These are phyloP conservation scores for Sesamia inferens DNA, from an alignment of 2,888 invertebrate species.

Conservation along the genomic window DNA sequence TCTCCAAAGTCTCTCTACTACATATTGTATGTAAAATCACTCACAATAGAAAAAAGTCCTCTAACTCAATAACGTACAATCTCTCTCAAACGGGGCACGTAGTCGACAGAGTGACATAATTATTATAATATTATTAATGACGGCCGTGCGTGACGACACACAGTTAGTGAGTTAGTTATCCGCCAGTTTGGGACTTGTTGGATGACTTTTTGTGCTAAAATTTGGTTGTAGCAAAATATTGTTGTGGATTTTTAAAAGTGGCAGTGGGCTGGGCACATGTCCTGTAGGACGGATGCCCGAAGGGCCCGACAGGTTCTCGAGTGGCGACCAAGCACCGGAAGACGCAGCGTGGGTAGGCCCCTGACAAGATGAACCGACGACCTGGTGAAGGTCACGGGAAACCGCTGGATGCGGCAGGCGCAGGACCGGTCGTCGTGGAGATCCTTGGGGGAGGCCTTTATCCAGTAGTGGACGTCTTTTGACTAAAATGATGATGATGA, in stretches of 20 bases:
- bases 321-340: too few relatives aligned
- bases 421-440: too few relatives aligned
- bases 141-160: constrained; percentile 53
- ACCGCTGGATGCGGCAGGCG: too few relatives aligned
- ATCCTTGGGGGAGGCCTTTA: too few relatives aligned
- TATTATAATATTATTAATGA: constrained; percentile 58
- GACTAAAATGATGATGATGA: too few relatives aligned
- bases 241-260: neutral
- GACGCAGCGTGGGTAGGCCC: too few relatives aligned
- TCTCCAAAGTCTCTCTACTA: constrained; percentile 31
- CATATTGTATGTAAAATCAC: constrained; percentile 8
- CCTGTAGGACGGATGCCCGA: too few relatives aligned
- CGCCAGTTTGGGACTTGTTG: constrained; percentile 11
- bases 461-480: too few relatives aligned
- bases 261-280: too few relatives aligned
- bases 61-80: constrained; percentile 41
- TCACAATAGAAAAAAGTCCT: constrained; percentile 19
- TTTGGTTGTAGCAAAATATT: neutral
- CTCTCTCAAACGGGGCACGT: constrained; percentile 49
- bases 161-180: constrained; percentile 29
- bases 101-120: constrained; percentile 52
- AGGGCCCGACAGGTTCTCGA: too few relatives aligned
- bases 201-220: neutral
- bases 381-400: too few relatives aligned
- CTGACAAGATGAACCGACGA: too few relatives aligned